Evolutionary conservation across 2,888 invertebrate genomes (phyloP).

Genomic region (Tipula unca): DNA sequence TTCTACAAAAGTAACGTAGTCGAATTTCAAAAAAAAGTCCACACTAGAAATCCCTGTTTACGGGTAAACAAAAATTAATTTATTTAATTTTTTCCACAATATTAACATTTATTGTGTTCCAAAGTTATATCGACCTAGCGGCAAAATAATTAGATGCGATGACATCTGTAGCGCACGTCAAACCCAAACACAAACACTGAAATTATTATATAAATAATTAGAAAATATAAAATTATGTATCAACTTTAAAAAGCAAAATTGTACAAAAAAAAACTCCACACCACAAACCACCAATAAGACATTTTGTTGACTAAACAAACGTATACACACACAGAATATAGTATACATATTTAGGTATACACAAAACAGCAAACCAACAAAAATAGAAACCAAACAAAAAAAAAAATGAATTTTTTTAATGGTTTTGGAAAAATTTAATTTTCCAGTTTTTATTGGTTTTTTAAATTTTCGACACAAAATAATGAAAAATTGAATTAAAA

Average conservation of each 20-base stretch:
- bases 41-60: too few relatives aligned
- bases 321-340: too few relatives aligned
- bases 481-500: slow-evolving; percentile 8
- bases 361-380: background rate
- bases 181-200: background rate
- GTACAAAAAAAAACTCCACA: background rate
- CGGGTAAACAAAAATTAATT: background rate
- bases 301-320: background rate
- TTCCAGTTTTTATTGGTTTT: background rate
- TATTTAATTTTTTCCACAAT: background rate
- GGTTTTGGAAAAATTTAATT: background rate
- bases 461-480: background rate
- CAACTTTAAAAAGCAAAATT: too few relatives aligned
- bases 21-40: too few relatives aligned
- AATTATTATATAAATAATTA: background rate
- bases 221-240: background rate
- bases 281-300: background rate
- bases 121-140: background rate
- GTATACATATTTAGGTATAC: too few relatives aligned
- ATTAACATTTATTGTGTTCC: background rate
- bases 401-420: background rate
- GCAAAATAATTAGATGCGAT: background rate
- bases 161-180: background rate
- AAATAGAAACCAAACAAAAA: background rate
- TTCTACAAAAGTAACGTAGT: too few relatives aligned